Evolutionary conservation across 2,113 vertebrate genomes (phyloP).

Genomic region (Pangasianodon gigas): DNA sequence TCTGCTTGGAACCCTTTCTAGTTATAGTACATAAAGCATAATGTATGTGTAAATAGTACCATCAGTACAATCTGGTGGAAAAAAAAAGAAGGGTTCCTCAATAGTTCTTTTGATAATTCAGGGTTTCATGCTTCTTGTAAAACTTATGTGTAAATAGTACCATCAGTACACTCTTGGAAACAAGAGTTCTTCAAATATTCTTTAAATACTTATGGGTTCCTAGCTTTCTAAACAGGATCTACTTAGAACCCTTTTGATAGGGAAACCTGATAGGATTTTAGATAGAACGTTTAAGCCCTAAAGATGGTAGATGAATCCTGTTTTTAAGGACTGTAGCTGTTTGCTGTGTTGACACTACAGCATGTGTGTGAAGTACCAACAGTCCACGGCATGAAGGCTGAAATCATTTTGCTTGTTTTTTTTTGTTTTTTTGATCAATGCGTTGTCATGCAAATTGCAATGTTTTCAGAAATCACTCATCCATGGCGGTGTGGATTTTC

Average conservation of each 20-base stretch:
- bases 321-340: neutral
- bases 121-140: neutral
- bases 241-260: neutral
- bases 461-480: constrained; percentile 1
- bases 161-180: neutral
- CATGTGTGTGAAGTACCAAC: neutral
- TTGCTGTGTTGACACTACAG: neutral
- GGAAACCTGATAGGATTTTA: neutral
- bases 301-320: too few species aligned
- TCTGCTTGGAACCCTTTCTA: neutral
- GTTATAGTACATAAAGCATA: neutral
- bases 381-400: neutral
- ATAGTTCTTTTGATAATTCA: neutral
- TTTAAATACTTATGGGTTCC: neutral
- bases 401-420: neutral
- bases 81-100: neutral
- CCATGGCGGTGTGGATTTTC: neutral
- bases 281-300: neutral
- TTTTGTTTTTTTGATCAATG: neutral
- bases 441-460: constrained; percentile 1
- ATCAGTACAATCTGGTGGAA: too few species aligned
- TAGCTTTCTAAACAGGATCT: neutral
- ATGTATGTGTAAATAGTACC: neutral
- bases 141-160: neutral
- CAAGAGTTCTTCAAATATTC: neutral